Evolutionary conservation across 2,888 invertebrate species (phyloP).

Genomic region (Maniola hyperantus): DNA sequence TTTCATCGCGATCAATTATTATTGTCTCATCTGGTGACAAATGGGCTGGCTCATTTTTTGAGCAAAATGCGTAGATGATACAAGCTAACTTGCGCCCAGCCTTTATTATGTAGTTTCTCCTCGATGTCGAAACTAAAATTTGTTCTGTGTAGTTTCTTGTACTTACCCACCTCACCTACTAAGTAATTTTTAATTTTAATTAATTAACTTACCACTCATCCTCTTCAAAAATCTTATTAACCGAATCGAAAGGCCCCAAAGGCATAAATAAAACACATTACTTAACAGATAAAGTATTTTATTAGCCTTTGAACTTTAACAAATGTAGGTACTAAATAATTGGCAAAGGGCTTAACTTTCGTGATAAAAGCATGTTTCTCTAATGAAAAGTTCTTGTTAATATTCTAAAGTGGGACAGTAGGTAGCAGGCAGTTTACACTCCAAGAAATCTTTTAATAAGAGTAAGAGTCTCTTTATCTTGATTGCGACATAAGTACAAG

Average conservation of each 20-base stretch:
- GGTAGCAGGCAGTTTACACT: constrained; percentile 20
- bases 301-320: background rate
- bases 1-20: too few relatives aligned
- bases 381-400: constrained; percentile 18
- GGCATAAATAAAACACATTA: background rate
- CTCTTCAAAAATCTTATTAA: background rate
- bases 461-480: constrained; percentile 20
- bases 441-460: constrained; percentile 23
- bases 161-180: too few relatives aligned
- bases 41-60: too few relatives aligned
- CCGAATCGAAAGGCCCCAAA: background rate
- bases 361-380: constrained; percentile 6
- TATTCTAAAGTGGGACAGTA: constrained; percentile 20
- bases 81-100: too few relatives aligned
- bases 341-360: background rate
- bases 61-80: too few relatives aligned
- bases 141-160: too few relatives aligned
- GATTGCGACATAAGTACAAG: background rate
- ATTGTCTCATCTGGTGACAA: too few relatives aligned
- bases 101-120: too few relatives aligned
- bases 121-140: too few relatives aligned
- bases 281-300: background rate
- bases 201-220: too few relatives aligned
- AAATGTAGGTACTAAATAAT: constrained; percentile 3
- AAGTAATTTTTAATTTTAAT: too few relatives aligned